These are phyloP conservation scores for Camelus dromedarius DNA, from an alignment of 2,113 vertebrate species.

Conservation along the genomic window DNA sequence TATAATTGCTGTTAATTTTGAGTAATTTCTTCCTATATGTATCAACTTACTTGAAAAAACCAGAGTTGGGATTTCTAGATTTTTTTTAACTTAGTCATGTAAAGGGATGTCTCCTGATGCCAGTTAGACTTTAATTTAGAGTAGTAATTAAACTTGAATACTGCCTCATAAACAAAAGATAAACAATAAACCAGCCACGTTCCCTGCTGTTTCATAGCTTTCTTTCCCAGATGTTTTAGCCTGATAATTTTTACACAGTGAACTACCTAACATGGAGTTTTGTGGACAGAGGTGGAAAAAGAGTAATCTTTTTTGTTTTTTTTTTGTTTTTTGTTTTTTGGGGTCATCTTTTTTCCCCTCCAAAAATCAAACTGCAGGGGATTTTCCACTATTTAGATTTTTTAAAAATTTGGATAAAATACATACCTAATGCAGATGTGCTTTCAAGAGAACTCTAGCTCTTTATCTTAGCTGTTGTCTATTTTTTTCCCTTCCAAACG, in stretches of 20 bases:
- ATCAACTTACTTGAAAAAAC: slow-evolving; percentile 86
- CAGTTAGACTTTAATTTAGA: slow-evolving; percentile 99
- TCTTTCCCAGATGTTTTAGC: slow-evolving; percentile 98
- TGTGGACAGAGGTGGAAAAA: slow-evolving; percentile 88
- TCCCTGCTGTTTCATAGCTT: slow-evolving; percentile 98
- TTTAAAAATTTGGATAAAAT: slow-evolving; percentile 76
- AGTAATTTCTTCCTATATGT: slow-evolving; percentile 86
- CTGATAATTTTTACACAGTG: slow-evolving; percentile 96
- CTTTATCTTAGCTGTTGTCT: neutral
- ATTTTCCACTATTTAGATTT: slow-evolving; percentile 76
- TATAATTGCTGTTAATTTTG: slow-evolving; percentile 84
- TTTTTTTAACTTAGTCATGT: slow-evolving; percentile 88
- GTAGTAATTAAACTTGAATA: slow-evolving; percentile 99
- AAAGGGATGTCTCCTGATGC: slow-evolving; percentile 95
- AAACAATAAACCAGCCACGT: slow-evolving; percentile 97
- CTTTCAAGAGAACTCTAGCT: slow-evolving; percentile 7
- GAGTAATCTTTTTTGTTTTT: slow-evolving; percentile 68
- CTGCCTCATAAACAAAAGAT: slow-evolving; percentile 99
- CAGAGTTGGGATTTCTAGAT: slow-evolving; percentile 84
- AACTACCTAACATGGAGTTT: slow-evolving; percentile 89
- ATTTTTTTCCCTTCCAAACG: slow-evolving; percentile 36
- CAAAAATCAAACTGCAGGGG: slow-evolving; percentile 63
- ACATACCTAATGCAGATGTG: slow-evolving; percentile 38
- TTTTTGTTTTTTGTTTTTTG: neutral
- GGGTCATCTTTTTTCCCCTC: neutral